phyloP scores from a whole-genome alignment of 2,797 vertebrate species.

The Mus minutoides region DNA sequence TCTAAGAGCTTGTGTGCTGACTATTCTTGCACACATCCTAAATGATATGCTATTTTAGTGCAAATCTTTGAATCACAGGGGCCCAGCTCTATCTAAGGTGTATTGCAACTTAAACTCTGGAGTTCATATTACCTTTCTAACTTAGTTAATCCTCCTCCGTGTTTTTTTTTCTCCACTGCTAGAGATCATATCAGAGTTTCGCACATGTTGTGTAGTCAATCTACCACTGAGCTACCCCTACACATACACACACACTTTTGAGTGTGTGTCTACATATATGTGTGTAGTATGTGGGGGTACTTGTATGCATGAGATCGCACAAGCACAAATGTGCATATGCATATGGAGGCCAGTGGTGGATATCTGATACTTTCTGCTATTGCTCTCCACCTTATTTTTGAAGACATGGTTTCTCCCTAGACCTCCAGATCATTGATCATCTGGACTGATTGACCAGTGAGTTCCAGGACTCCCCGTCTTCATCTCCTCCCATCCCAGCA shows the following conservation, averaged over 20 bases:
- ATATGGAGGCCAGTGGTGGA: background rate
- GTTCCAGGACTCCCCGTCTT: background rate
- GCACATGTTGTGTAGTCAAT: background rate
- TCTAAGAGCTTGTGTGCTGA: background rate
- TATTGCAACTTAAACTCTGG: background rate
- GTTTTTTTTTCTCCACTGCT: background rate
- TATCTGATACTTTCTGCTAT: background rate
- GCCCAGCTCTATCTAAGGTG: background rate
- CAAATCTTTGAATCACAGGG: background rate
- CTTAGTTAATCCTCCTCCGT: background rate
- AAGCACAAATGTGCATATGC: background rate
- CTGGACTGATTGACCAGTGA: background rate
- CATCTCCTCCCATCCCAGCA: background rate
- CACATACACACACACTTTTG: too few species aligned
- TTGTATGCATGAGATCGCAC: background rate
- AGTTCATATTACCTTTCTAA: background rate
- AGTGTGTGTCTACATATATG: background rate
- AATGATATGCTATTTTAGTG: background rate
- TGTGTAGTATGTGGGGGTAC: background rate
- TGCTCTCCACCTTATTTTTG: background rate
- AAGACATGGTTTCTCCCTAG: background rate
- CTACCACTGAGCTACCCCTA: background rate
- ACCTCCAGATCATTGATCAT: background rate
- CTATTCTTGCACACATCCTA: background rate
- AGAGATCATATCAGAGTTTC: background rate